Evolutionary conservation across 2,888 invertebrate species (phyloP).

Genomic region (Cataglyphis rosenhaueri): DNA sequence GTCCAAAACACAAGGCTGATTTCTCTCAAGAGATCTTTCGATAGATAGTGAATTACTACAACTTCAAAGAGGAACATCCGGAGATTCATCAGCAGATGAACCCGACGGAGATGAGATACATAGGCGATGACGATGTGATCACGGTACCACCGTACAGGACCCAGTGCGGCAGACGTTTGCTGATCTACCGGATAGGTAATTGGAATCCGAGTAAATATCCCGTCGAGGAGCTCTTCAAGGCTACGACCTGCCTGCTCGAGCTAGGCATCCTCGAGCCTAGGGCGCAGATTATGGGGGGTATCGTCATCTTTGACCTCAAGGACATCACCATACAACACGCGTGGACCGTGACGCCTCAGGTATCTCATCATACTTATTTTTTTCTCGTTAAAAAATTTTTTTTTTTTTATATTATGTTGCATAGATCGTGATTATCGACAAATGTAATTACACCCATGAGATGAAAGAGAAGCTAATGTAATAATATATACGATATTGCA

Average conservation of each 20-base stretch:
- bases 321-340: slow-evolving; percentile 90
- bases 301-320: slow-evolving; percentile 91
- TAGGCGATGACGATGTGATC: slow-evolving; percentile 90
- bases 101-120: slow-evolving; percentile 88
- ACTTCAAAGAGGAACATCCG: slow-evolving; percentile 91
- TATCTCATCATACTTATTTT: slow-evolving; percentile 41
- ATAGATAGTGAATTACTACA: slow-evolving; percentile 91
- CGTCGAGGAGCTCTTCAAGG: slow-evolving; percentile 90
- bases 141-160: slow-evolving; percentile 92
- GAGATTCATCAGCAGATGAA: slow-evolving; percentile 89
- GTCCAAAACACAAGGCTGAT: neutral
- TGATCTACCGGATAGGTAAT: slow-evolving; percentile 91
- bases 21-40: slow-evolving; percentile 60
- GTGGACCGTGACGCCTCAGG: slow-evolving; percentile 90
- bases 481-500: neutral
- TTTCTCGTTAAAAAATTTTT: neutral
- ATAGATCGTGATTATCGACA: neutral
- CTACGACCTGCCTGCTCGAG: slow-evolving; percentile 90
- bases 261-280: slow-evolving; percentile 91
- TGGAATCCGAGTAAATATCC: slow-evolving; percentile 91
- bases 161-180: slow-evolving; percentile 90
- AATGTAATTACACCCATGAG: neutral
- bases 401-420: neutral
- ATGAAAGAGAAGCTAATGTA: neutral
- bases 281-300: slow-evolving; percentile 92